Conservation (phyloP, 2,113 vertebrate species). For the Sturnus vulgaris region DNA sequence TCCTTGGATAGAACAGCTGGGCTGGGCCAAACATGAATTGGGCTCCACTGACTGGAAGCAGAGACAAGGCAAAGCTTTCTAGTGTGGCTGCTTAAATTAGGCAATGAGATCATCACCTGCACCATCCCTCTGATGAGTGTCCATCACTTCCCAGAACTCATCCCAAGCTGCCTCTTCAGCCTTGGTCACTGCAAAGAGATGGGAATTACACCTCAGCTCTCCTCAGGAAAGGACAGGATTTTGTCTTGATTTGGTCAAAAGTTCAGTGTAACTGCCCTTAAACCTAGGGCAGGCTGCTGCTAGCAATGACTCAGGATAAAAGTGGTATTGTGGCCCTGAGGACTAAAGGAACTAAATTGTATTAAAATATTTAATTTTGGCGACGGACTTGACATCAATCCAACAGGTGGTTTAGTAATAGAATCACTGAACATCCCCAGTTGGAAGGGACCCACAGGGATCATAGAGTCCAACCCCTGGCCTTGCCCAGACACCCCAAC, state of each 20-base stretch:
- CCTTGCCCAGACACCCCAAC: background rate
- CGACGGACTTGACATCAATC: background rate
- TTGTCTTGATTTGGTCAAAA: background rate
- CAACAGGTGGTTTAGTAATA: background rate
- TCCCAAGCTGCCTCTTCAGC: background rate
- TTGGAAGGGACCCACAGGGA: background rate
- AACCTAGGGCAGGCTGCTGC: background rate
- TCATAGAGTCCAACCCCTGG: background rate
- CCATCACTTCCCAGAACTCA: background rate
- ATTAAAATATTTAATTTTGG: background rate
- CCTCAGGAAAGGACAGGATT: background rate
- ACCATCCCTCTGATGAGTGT: background rate
- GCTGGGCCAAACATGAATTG: rapidly evolving
- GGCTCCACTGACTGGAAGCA: background rate
- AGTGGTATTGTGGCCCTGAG: background rate
- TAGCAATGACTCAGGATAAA: background rate
- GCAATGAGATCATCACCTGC: background rate
- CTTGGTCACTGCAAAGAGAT: background rate
- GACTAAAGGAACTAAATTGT: background rate
- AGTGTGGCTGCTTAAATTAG: background rate
- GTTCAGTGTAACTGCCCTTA: background rate
- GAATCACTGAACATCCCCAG: background rate
- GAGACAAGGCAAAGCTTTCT: background rate
- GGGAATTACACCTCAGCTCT: background rate
- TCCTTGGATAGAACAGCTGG: background rate